These are phyloP conservation scores for Pagetopsis macropterus DNA, from an alignment of 2,797 vertebrate genomes.

Conservation along the genomic window DNA sequence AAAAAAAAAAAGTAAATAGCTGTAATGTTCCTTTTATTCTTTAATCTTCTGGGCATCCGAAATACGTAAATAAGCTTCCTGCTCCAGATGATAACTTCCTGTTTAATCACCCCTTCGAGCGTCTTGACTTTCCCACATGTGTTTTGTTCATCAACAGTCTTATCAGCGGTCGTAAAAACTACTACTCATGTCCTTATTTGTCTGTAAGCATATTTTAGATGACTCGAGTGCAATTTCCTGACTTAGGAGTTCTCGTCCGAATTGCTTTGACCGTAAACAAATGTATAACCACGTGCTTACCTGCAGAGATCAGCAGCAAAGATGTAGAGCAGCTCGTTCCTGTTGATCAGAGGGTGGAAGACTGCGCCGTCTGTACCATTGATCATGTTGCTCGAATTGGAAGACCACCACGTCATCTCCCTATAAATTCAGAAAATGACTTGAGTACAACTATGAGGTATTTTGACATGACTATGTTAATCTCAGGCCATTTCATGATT, in stretches of 20 bases:
- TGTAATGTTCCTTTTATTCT: too few species aligned
- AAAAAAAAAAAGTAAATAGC: background rate
- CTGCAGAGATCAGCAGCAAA: conserved; percentile 88
- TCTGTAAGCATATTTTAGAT: background rate
- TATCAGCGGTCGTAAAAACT: conserved; percentile 25
- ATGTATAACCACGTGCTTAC: conserved; percentile 56
- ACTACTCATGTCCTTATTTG: conserved; percentile 32
- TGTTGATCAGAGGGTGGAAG: conserved; percentile 86
- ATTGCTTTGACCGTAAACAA: conserved; percentile 55
- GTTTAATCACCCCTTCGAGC: background rate
- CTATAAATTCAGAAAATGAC: conserved; percentile 49
- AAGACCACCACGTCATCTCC: conserved; percentile 87
- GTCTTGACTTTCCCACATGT: background rate
- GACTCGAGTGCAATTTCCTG: conserved; percentile 21
- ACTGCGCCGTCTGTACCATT: conserved; percentile 86
- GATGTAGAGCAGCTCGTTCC: conserved; percentile 87
- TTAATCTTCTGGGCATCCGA: background rate
- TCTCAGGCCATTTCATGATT: background rate
- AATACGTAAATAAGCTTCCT: background rate
- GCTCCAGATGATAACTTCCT: background rate
- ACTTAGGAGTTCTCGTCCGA: background rate
- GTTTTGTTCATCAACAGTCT: background rate
- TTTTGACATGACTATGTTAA: background rate
- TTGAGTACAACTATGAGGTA: background rate
- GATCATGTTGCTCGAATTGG: conserved; percentile 89